Percentiles rank a stretch among this genome's conserved stretches.
Evolutionary conservation across 2,113 vertebrate species (phyloP).

Genomic region (Heloderma charlesbogerti): DNA sequence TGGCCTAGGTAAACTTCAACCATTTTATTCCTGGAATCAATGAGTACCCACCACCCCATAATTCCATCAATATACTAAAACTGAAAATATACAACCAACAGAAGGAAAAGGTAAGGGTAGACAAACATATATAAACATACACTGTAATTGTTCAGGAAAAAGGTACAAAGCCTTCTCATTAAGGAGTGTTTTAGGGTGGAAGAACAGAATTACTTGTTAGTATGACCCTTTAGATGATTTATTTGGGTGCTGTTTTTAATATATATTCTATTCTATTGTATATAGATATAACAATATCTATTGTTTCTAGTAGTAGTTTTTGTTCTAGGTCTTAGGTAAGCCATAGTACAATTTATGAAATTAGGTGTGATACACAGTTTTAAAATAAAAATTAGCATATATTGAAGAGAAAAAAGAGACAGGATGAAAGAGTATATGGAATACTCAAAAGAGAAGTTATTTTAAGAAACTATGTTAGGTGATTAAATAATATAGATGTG

Average conservation of each 20-base stretch:
- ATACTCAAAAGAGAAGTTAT: not conserved
- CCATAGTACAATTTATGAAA: not conserved
- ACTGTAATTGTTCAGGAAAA: not conserved
- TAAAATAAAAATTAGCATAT: not conserved
- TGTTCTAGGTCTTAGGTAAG: not conserved
- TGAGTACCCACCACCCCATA: too few relatives aligned
- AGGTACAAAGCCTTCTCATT: not conserved
- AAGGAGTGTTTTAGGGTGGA: not conserved
- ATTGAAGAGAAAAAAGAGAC: conserved; percentile 24
- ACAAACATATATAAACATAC: not conserved
- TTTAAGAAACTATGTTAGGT: not conserved
- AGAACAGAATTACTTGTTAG: not conserved
- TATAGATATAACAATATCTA: too few relatives aligned
- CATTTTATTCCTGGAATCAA: not conserved
- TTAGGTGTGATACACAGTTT: not conserved
- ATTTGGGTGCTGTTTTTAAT: not conserved
- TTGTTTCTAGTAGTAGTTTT: not conserved
- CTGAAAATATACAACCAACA: not conserved
- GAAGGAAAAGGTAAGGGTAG: not conserved
- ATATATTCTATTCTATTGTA: too few relatives aligned
- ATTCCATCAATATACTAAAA: not conserved
- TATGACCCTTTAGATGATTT: not conserved
- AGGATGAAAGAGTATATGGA: conserved; percentile 28
- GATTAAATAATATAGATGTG: conserved; percentile 4
- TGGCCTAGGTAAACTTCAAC: not conserved